Evolutionary conservation across 2,888 invertebrate species (phyloP).

Genomic region (Leptopilina syphax): DNA sequence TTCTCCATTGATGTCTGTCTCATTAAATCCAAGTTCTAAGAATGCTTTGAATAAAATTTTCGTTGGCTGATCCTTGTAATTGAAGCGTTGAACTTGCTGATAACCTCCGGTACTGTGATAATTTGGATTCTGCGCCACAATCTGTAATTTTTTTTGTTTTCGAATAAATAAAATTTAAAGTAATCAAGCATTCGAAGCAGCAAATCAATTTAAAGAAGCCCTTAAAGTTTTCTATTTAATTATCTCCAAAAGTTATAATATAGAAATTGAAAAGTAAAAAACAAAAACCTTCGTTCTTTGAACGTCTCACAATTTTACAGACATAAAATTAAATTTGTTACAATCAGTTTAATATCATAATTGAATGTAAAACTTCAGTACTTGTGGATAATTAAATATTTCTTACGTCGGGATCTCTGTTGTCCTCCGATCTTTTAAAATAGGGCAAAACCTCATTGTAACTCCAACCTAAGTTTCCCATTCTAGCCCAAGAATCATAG

Average conservation of each 20-base stretch:
- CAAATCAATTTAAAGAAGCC: too few relatives aligned
- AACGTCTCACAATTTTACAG: too few relatives aligned
- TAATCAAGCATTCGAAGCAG: too few relatives aligned
- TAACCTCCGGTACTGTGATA: conserved; percentile 90
- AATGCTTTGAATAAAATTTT: background rate
- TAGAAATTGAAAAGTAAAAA: too few relatives aligned
- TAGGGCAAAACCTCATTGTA: conserved; percentile 89
- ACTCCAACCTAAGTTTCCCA: conserved; percentile 92
- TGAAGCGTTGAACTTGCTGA: conserved; percentile 89
- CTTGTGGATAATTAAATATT: too few relatives aligned
- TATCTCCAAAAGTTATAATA: too few relatives aligned
- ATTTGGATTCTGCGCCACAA: conserved; percentile 72
- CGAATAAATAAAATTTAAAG: background rate
- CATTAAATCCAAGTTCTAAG: conserved; percentile 1
- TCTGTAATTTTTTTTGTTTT: conserved; percentile 55
- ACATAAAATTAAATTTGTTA: too few relatives aligned
- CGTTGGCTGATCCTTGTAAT: conserved; percentile 76
- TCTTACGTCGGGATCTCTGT: conserved; percentile 76
- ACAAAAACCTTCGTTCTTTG: too few relatives aligned
- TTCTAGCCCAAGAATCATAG: conserved; percentile 90
- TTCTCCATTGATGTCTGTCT: conserved; percentile 13
- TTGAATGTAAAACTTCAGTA: too few relatives aligned
- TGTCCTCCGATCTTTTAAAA: conserved; percentile 92
- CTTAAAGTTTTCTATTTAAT: too few relatives aligned
- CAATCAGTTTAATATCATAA: too few relatives aligned